Evolutionary conservation across 2,888 invertebrate species (phyloP).

Genomic region (Tinea trinotella): DNA sequence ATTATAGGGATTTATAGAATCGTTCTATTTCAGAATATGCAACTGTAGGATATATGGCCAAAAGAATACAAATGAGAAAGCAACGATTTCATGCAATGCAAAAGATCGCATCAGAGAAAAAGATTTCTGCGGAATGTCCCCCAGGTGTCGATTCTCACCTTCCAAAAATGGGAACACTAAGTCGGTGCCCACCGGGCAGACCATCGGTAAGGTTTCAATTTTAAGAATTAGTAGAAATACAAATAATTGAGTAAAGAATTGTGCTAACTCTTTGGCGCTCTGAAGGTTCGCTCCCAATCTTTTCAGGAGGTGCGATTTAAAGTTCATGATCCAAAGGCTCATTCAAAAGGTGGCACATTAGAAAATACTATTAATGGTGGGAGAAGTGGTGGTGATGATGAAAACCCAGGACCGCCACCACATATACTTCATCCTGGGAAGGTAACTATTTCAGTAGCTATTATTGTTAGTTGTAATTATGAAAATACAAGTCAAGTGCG

Average conservation of each 20-base stretch:
- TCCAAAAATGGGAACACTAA: conserved; percentile 84
- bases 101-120: conserved; percentile 94
- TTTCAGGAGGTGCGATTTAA: conserved; percentile 96
- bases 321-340: conserved; percentile 94
- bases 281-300: conserved; percentile 16
- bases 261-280: neutral
- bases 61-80: conserved; percentile 96
- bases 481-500: too few species aligned
- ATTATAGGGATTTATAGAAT: neutral
- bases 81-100: conserved; percentile 91
- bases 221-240: neutral
- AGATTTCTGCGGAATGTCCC: conserved; percentile 85
- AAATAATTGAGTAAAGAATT: neutral
- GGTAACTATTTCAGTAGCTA: conserved; percentile 44
- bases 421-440: conserved; percentile 91
- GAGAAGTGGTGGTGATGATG: conserved; percentile 75
- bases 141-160: conserved; percentile 80
- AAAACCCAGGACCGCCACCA: conserved; percentile 76
- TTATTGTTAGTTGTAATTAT: neutral
- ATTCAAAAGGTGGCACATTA: conserved; percentile 92
- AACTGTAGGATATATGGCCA: conserved; percentile 97
- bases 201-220: conserved; percentile 51
- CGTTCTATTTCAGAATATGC: conserved; percentile 87
- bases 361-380: conserved; percentile 93
- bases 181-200: conserved; percentile 68